Base-by-base conservation (phyloP, 1,140 invertebrate genomes). In the Potamilus streckersoni region DNA sequence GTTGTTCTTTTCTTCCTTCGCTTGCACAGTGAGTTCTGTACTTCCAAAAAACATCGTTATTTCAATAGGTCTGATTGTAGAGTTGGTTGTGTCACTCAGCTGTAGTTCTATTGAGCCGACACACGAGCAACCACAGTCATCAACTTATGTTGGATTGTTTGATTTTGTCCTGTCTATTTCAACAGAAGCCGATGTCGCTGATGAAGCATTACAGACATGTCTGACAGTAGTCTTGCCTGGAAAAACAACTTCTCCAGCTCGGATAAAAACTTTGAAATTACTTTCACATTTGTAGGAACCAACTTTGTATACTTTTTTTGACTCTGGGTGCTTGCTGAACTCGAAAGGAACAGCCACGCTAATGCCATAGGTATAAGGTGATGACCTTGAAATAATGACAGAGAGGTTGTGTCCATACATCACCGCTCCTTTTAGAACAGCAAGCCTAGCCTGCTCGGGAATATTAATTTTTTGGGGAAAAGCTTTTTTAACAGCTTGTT, bases 1-100 rank as follows among this genome's bases (percentile, higher is more conserved):
- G 4, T 60, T 19, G 15, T 49, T 60, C 38, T 57, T 56, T 31
- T 67, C 55, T 60, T 73, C 71, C 20, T 17, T 66, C n/a, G 67
- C 73, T 60, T 68, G 56, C 4, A 74, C 73, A 55, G 61, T 60
- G 27, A 74, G 59, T 49, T 69, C 73, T 3, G 73, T 74, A 27
- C 69, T 67, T 23, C 73, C 71, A 49, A 73, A 73, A 20, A 27
- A 16, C 73, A 74, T 74, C 13, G 31, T 38, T 14, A 74, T 67
- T 49, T 20, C 60, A 14, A 74, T 17, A 57, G 23, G 23, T 16
- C 57, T 58, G 58, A 56, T 62, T 38, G 49, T 58, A 6, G 20
- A 15, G 8, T 0, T 27, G n/a, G 14, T 14, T 49, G n/a, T 63
- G 1, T 61, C 27, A 13, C n/a, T 8, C 11, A 71, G 60, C 20